Evolutionary conservation across 1,140 invertebrate species (phyloP).

Genomic region (Trissolcus basalis): DNA sequence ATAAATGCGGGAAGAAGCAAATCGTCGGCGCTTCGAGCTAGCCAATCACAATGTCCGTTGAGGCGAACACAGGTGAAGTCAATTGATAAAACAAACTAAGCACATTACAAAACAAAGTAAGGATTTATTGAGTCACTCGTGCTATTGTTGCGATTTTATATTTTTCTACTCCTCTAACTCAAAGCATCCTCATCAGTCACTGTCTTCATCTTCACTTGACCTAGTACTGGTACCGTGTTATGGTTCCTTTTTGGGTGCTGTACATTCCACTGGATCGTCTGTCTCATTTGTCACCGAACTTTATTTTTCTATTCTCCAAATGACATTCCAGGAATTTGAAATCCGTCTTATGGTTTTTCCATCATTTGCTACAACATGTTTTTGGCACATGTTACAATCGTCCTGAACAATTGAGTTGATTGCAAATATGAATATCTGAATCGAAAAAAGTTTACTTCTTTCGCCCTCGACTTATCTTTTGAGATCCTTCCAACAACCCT

Average conservation of each 20-base stretch:
- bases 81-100: slow-evolving; percentile 57
- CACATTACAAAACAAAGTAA: slow-evolving; percentile 59
- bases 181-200: slow-evolving; percentile 43
- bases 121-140: slow-evolving; percentile 59
- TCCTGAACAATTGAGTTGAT: too few relatives aligned
- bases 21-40: slow-evolving; percentile 25
- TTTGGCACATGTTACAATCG: too few relatives aligned
- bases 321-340: neutral
- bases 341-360: neutral
- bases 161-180: slow-evolving; percentile 65
- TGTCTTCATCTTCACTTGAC: slow-evolving; percentile 42
- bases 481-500: slow-evolving; percentile 10
- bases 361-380: neutral
- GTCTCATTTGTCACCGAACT: slow-evolving; percentile 15
- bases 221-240: slow-evolving; percentile 31
- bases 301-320: slow-evolving; percentile 26
- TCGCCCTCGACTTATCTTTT: slow-evolving; percentile 23
- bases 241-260: slow-evolving; percentile 48
- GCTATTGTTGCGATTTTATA: slow-evolving; percentile 64
- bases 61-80: slow-evolving; percentile 58
- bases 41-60: slow-evolving; percentile 41
- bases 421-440: slow-evolving; percentile 16
- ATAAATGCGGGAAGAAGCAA: slow-evolving; percentile 34
- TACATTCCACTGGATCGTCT: slow-evolving; percentile 44
- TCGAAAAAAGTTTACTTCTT: slow-evolving; percentile 1